phyloP scores from a whole-genome alignment of 2,797 vertebrate genomes.

The Sphaeramia orbicularis region DNA sequence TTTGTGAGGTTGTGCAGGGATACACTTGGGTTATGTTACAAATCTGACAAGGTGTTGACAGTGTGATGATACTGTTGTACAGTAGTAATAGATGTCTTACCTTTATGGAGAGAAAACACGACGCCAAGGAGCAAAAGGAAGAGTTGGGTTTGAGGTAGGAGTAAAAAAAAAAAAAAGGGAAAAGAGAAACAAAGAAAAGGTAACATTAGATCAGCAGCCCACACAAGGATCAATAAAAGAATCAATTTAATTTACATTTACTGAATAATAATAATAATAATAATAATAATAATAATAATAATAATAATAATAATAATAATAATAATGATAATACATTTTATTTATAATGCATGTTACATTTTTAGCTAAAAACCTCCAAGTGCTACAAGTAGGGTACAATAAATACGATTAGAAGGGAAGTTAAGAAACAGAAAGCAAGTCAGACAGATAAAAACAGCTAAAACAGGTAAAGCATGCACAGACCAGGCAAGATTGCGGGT shows the following conservation, averaged over 20 bases:
- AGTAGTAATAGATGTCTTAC: constrained; percentile 60
- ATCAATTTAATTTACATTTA: background rate
- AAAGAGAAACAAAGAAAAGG: constrained; percentile 7
- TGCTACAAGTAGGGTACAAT: too few species aligned
- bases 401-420: too few species aligned
- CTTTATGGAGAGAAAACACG: constrained; percentile 54
- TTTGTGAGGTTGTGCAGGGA: background rate
- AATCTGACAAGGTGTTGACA: constrained; percentile 41
- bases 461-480: too few species aligned
- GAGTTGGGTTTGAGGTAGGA: background rate
- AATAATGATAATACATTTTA: too few species aligned
- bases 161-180: background rate
- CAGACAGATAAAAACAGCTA: too few species aligned
- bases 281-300: too few species aligned
- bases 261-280: too few species aligned
- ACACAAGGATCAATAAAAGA: background rate
- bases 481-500: too few species aligned
- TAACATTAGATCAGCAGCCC: constrained; percentile 1
- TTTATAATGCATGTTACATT: too few species aligned
- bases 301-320: too few species aligned
- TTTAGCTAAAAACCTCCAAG: too few species aligned
- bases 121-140: background rate
- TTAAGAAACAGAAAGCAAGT: too few species aligned
- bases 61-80: constrained; percentile 27
- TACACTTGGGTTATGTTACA: constrained; percentile 7